phyloP scores from a whole-genome alignment of 2,888 invertebrate genomes.

The Drosophila melanosoma region DNA sequence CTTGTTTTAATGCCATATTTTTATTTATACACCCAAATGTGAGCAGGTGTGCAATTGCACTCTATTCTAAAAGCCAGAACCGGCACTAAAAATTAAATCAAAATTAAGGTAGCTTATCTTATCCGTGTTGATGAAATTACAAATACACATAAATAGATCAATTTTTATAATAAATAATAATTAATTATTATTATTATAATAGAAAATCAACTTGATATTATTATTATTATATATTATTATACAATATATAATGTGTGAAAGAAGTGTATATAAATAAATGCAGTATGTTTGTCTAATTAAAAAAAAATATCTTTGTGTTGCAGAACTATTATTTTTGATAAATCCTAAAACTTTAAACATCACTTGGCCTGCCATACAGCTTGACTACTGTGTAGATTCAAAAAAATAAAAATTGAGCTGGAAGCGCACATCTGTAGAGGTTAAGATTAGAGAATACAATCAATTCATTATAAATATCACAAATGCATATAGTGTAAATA shows the following conservation, averaged over 20 bases:
- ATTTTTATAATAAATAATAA: too few species aligned
- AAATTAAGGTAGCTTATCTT: not conserved
- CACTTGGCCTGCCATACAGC: not conserved
- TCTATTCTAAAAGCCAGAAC: not conserved
- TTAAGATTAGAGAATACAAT: not conserved
- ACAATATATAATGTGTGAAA: too few species aligned
- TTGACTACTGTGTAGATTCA: slow-evolving; percentile 30
- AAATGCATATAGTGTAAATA: not conserved
- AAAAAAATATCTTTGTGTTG: not conserved
- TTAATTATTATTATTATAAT: too few species aligned
- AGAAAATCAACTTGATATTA: not conserved
- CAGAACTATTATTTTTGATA: not conserved
- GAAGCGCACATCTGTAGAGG: slow-evolving; percentile 8
- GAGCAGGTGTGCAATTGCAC: not conserved
- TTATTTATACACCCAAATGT: not conserved
- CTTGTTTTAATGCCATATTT: not conserved
- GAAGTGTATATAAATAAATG: too few species aligned
- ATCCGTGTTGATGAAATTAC: not conserved
- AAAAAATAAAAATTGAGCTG: slow-evolving; percentile 24
- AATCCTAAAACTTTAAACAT: too few species aligned
- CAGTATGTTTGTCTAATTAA: not conserved
- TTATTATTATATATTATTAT: too few species aligned
- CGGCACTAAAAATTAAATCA: not conserved
- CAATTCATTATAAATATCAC: not conserved
- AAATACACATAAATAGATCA: not conserved